These are phyloP conservation scores for Magallana gigas DNA, from an alignment of 1,140 invertebrate species.

Conservation along the genomic window DNA sequence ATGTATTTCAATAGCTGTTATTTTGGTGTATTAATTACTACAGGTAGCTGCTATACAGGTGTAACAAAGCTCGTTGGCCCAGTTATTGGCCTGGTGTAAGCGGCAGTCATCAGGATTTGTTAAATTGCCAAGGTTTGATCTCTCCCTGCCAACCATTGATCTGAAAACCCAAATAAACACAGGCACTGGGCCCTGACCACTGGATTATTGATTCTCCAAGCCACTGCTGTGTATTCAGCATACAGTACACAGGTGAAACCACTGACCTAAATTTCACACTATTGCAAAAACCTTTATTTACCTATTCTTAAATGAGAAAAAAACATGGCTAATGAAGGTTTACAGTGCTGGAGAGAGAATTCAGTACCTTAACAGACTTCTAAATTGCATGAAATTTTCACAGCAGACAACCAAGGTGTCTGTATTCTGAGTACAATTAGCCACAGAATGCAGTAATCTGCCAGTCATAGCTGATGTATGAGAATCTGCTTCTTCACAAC, in stretches of 20 bases:
- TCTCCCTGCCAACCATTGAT: conserved; percentile 23
- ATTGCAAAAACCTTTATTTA: not conserved
- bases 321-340: not conserved
- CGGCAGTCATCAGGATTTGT: not conserved
- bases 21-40: not conserved
- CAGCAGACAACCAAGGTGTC: not conserved
- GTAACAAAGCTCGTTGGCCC: not conserved
- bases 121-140: conserved; percentile 15
- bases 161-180: conserved; percentile 29
- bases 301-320: not conserved
- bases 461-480: not conserved
- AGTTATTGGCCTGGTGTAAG: not conserved
- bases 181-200: not conserved
- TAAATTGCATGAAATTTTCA: not conserved
- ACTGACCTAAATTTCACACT: not conserved
- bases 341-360: no score
- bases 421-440: not conserved
- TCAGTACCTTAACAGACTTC: no score
- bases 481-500: not conserved
- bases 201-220: conserved; percentile 1
- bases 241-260: not conserved
- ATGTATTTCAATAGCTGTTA: no score
- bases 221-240: conserved; percentile 11
- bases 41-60: not conserved
- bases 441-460: not conserved